Percentiles rank a stretch among this genome's conserved stretches.
Conservation (phyloP, 2,113 vertebrate species). For the Amia ocellicauda region DNA sequence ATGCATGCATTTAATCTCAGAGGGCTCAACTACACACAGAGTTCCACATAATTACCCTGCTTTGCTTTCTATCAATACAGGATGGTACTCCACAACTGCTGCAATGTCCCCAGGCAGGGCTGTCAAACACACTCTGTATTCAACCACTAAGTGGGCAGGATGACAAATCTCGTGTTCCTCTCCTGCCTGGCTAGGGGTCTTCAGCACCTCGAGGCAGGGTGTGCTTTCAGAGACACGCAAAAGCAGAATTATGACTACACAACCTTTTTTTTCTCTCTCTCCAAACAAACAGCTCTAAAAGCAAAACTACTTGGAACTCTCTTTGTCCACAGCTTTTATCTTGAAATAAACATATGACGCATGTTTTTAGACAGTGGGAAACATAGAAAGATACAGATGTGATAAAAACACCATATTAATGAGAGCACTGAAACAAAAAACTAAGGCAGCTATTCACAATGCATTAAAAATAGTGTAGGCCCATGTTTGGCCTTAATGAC, state of each 20-base stretch:
- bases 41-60: slow-evolving; percentile 4
- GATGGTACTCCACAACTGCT: no score
- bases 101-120: slow-evolving; percentile 2
- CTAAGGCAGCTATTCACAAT: no score
- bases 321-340: neutral
- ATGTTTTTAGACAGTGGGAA: no score
- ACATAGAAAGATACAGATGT: no score
- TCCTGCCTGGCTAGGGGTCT: neutral
- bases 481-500: no score
- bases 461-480: no score
- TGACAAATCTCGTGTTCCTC: neutral
- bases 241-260: neutral
- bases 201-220: neutral
- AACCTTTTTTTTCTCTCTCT: neutral
- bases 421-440: no score
- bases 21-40: neutral
- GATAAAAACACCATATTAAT: no score
- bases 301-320: neutral
- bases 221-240: slow-evolving; percentile 4
- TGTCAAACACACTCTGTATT: slow-evolving; percentile 10
- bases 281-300: neutral
- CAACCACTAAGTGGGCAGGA: slow-evolving; percentile 2
- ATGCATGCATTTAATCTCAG: neutral
- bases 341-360: neutral
- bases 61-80: no score